Base-by-base conservation (phyloP, 2,797 vertebrate species). In the Crypturellus tataupa region DNA sequence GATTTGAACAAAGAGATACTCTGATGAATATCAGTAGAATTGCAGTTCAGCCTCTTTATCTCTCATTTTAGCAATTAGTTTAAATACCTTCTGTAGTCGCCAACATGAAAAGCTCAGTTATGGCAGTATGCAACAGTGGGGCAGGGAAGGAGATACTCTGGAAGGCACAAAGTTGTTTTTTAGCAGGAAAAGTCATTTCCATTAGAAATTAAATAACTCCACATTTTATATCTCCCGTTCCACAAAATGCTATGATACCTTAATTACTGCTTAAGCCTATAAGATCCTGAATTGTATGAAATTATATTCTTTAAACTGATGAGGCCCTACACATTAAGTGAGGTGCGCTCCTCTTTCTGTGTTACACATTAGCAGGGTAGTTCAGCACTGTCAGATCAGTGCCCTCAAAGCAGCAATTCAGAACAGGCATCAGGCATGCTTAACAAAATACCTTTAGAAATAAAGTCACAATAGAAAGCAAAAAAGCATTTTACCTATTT, bases 141-240 rank as follows among this genome's bases (percentile, higher is more conserved):
- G 55, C 16, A 78, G 77, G 63, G 76, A 83, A 83, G 17, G 12
- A n/a, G 55, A 12, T 20, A n/a, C 17, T n/a, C 55, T 19, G 55
- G 18, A 56, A 56, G 55, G 81, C 62, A 25, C 37, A 31, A 80
- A 80, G 89, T 2, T 95, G 85, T 77, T 93, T 63, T 80, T 81
- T 42, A 80, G 68, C 49, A 90, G 64, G 46, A 31, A 68, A 87
- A 73, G 79, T 63, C 5, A 76, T 93, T 96, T 89, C 58, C 89
- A 63, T 76, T 64, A 85, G 89, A 88, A 94, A 91, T 16, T 20
- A 63, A 89, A 37, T 72, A 89, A 91, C 25, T 69, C 62, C 65
- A 29, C 39, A 23, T 87, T 92, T 95, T 75, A 63, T 44, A 53
- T 65, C 79, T 89, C 86, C 68, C 62, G 68, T 55, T 75, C 68